Percentiles rank a stretch among this genome's conserved stretches.
Evolutionary conservation across 2,888 invertebrate genomes (phyloP).

Genomic region (Disparrhopalites patrizii): DNA sequence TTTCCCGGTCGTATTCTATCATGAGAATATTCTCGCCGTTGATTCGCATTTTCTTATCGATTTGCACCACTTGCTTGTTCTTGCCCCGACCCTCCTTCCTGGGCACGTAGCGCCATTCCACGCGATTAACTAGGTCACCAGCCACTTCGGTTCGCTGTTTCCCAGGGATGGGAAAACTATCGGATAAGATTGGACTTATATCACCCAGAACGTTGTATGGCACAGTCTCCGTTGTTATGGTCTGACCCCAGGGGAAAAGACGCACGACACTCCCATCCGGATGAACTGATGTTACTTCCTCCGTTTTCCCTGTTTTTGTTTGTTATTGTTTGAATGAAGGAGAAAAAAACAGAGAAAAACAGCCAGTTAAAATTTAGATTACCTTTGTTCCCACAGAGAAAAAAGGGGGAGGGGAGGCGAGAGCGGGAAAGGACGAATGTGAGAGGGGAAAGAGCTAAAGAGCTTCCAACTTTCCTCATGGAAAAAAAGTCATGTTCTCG

Average conservation of each 20-base stretch:
- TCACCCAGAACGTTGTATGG: slow-evolving; percentile 87
- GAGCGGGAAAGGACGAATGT: background rate
- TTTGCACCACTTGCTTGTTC: slow-evolving; percentile 70
- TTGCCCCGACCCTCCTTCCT: slow-evolving; percentile 63
- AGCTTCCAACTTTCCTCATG: too few species aligned
- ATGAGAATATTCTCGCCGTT: slow-evolving; percentile 89
- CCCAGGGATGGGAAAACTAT: slow-evolving; percentile 86
- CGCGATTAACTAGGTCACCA: slow-evolving; percentile 83
- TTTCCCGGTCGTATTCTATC: slow-evolving; percentile 83
- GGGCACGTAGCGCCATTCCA: slow-evolving; percentile 93
- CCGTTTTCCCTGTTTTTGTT: slow-evolving; percentile 64
- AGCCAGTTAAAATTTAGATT: background rate
- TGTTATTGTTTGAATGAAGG: background rate
- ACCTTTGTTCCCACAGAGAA: background rate
- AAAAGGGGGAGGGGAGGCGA: background rate
- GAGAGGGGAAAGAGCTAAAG: background rate
- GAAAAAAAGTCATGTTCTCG: background rate
- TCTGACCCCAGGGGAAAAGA: slow-evolving; percentile 79
- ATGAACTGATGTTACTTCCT: slow-evolving; percentile 72
- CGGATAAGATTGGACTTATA: slow-evolving; percentile 78
- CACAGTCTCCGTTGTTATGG: slow-evolving; percentile 82
- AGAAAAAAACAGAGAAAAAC: background rate
- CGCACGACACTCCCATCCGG: slow-evolving; percentile 79
- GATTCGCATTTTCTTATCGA: slow-evolving; percentile 77
- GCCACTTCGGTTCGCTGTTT: slow-evolving; percentile 86